Evolutionary conservation across 2,888 invertebrate genomes (phyloP).

Genomic region (Agriopis aurantiaria): DNA sequence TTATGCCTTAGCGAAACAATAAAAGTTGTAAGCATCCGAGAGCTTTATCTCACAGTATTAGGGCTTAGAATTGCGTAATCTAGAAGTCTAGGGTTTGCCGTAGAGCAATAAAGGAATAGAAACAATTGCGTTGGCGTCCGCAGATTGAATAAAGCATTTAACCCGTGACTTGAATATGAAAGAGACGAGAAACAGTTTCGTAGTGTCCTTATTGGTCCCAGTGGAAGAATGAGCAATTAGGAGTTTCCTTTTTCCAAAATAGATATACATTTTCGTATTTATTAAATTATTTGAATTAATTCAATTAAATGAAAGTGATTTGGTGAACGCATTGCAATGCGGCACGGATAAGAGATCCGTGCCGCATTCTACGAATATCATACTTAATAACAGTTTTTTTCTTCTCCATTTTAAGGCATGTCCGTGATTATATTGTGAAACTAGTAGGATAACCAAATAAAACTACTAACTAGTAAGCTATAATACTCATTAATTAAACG

Average conservation of each 20-base stretch:
- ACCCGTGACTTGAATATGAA: slow-evolving; percentile 63
- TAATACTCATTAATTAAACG: too few species aligned
- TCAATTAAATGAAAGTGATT: too few species aligned
- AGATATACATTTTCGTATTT: background rate
- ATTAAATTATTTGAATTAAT: background rate
- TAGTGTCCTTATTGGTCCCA: slow-evolving; percentile 14
- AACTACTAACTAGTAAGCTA: too few species aligned
- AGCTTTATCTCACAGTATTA: slow-evolving; percentile 53
- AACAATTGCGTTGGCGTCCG: slow-evolving; percentile 76
- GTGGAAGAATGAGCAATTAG: slow-evolving; percentile 15
- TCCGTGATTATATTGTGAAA: too few species aligned
- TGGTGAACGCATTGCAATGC: too few species aligned
- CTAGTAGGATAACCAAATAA: too few species aligned
- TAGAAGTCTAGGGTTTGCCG: slow-evolving; percentile 45
- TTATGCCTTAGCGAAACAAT: slow-evolving; percentile 48
- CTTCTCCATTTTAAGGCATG: too few species aligned
- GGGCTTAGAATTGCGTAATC: slow-evolving; percentile 51
- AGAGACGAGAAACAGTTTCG: slow-evolving; percentile 13
- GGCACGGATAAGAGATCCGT: too few species aligned
- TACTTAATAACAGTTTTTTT: too few species aligned
- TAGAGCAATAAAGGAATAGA: slow-evolving; percentile 64
- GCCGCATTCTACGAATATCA: too few species aligned
- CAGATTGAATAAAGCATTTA: slow-evolving; percentile 80
- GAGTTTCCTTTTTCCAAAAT: slow-evolving; percentile 12
- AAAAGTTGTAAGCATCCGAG: slow-evolving; percentile 41